A percentile compares a stretch with the other conserved stretches of the same genome.
Conservation (phyloP, 2,113 vertebrate species). For the Taurulus bubalis region DNA sequence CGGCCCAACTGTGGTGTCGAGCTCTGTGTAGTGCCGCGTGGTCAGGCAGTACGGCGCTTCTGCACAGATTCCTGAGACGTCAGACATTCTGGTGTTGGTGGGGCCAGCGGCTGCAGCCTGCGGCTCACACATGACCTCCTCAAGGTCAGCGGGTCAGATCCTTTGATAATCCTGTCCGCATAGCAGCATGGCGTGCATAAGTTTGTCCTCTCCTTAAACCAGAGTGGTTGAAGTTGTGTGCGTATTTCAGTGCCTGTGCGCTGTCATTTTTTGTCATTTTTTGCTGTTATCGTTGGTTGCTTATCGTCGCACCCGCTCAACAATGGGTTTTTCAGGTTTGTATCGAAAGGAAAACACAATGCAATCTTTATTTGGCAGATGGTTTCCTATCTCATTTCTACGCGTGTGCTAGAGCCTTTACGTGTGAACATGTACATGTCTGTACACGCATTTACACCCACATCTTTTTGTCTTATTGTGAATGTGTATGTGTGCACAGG, state of each 20-base stretch:
- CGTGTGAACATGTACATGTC: background rate
- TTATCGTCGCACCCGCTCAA: conserved; percentile 2
- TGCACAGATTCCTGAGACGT: conserved; percentile 71
- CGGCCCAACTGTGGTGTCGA: conserved; percentile 13
- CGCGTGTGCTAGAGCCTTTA: background rate
- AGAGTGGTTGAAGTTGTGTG: conserved; percentile 27
- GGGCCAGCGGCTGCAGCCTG: conserved; percentile 50
- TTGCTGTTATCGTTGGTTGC: background rate
- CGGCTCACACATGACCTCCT: conserved; percentile 69
- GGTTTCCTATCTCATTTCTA: conserved; percentile 30
- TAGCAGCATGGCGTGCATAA: conserved; percentile 45
- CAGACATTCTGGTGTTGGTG: conserved; percentile 71
- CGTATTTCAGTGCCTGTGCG: background rate
- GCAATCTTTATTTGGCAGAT: conserved; percentile 37
- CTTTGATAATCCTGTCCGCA: conserved; percentile 74
- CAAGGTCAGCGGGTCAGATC: conserved; percentile 73
- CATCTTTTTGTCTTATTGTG: conserved; percentile 9
- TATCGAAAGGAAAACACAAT: background rate
- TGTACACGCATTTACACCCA: background rate
- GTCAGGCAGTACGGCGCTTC: conserved; percentile 57
- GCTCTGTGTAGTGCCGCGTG: conserved; percentile 50
- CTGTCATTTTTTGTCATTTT: conserved; percentile 25
- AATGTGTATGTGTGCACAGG: background rate
- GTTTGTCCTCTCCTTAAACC: conserved; percentile 43
- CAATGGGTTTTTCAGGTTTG: conserved; percentile 14